phyloP scores from a whole-genome alignment of 2,797 vertebrate species.

The Helarctos malayanus region DNA sequence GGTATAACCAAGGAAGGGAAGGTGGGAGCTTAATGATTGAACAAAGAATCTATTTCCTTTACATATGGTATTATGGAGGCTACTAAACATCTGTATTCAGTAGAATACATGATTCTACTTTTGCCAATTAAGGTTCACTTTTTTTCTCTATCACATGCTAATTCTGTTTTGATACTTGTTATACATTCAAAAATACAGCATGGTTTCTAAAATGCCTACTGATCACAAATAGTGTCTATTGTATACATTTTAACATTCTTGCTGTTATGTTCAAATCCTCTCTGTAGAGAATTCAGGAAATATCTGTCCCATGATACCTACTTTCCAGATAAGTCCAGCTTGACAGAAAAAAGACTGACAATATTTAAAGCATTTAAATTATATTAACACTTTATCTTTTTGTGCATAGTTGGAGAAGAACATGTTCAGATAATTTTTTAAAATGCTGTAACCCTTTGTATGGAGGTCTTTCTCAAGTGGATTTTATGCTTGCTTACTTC shows the following conservation, averaged over 20 bases:
- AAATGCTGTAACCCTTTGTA: background rate
- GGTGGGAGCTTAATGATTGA: constrained; percentile 45
- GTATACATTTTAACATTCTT: constrained; percentile 27
- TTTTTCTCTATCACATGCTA: background rate
- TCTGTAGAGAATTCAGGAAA: background rate
- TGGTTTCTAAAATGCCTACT: background rate
- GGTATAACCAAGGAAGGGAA: constrained; percentile 69
- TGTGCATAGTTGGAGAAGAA: background rate
- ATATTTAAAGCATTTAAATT: constrained; percentile 43
- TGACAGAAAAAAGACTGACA: background rate
- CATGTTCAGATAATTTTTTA: background rate
- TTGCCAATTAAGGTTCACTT: background rate
- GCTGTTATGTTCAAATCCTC: background rate
- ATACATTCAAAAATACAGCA: background rate
- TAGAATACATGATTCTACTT: background rate
- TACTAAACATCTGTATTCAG: background rate
- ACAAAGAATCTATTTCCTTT: background rate
- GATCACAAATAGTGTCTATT: background rate
- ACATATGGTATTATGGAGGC: background rate
- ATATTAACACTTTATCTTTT: background rate
- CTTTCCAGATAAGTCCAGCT: background rate
- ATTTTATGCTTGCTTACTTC: background rate
- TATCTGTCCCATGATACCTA: background rate
- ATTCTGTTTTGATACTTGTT: constrained; percentile 57
- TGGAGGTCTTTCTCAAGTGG: background rate